Conservation (phyloP, 2,797 vertebrate genomes). For the Rhinophrynus dorsalis region DNA sequence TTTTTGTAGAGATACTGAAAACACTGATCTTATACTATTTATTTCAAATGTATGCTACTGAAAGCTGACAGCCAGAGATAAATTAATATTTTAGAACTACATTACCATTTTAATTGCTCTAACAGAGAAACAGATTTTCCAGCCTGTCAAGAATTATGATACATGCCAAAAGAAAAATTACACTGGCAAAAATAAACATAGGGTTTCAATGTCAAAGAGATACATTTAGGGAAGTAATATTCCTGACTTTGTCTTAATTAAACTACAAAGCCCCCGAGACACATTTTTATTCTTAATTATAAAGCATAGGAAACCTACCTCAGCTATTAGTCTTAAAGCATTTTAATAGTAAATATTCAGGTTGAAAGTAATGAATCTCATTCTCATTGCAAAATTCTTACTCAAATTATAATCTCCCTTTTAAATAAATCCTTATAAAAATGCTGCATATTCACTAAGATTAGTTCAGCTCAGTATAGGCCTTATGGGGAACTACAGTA, state of each 20-base stretch:
- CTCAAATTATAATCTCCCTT: too few relatives aligned
- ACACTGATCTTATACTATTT: too few relatives aligned
- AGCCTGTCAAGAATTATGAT: not conserved
- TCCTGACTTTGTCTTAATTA: not conserved
- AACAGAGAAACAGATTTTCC: conserved; percentile 5
- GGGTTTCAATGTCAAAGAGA: conserved; percentile 9
- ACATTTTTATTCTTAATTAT: not conserved
- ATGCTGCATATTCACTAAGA: too few relatives aligned
- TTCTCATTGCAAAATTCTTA: too few relatives aligned
- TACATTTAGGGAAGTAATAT: not conserved
- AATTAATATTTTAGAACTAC: conserved; percentile 21
- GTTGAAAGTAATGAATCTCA: too few relatives aligned
- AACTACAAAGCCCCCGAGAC: not conserved
- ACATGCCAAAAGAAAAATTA: conserved; percentile 2
- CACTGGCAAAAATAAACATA: conserved; percentile 2
- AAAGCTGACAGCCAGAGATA: conserved; percentile 24
- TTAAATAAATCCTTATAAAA: too few relatives aligned
- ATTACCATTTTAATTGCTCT: conserved; percentile 22
- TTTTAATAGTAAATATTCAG: too few relatives aligned
- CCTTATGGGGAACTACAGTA: too few relatives aligned
- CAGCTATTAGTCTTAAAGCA: not conserved
- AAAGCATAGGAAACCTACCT: not conserved
- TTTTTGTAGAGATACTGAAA: not conserved
- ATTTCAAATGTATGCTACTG: not conserved
- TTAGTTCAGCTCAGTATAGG: too few relatives aligned